Base-by-base conservation (phyloP, 2,797 vertebrate species). In the Sebastolobus alascanus region DNA sequence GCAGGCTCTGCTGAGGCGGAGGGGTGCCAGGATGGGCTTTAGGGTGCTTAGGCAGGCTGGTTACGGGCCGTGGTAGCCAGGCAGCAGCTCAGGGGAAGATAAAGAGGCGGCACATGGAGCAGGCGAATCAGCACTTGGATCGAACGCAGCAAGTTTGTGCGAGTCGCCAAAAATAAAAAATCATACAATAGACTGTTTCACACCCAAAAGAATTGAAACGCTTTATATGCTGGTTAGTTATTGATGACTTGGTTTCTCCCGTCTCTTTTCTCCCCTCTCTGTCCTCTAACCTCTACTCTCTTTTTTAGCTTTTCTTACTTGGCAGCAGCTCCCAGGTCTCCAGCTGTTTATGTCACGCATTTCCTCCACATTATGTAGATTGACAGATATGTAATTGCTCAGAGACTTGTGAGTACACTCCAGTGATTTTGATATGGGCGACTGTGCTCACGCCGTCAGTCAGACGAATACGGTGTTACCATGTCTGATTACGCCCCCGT, bases 351-450 rank as follows among this genome's bases (percentile, higher is more conserved):
- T 35, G 52, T 82, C 86, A 83, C 52, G n/a, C 87, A 86, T 89
- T 89, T 89, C 89, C 69, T 92, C 82, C 37, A 77, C 82, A 79
- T 91, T 85, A 93, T 92, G 75, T 70, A 84, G 91, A 93, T 75
- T 93, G 94, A 90, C 90, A 88, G 81, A 77, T 87, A 85, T 75
- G 80, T 94, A 93, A 94, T 94, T 94, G 88, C 90, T 91, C 71
- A 11, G 90, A 91, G 91, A 90, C 83, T 85, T 69, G 64, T 77
- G 77, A 89, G 80, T 63, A 61, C 82, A 83, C 88, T 80, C 79
- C 68, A 58, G 77, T 66, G 83, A 72, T 84, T 90, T 73, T 79
- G 71, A 85, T 76, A 83, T 18, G 43, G 69, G 43, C 22, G 60
- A 83, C 82, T 54, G 63, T 75, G 79, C 63, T 80, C 74, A 40